Conservation (phyloP, 2,797 vertebrate genomes). For the Hipposideros larvatus region DNA sequence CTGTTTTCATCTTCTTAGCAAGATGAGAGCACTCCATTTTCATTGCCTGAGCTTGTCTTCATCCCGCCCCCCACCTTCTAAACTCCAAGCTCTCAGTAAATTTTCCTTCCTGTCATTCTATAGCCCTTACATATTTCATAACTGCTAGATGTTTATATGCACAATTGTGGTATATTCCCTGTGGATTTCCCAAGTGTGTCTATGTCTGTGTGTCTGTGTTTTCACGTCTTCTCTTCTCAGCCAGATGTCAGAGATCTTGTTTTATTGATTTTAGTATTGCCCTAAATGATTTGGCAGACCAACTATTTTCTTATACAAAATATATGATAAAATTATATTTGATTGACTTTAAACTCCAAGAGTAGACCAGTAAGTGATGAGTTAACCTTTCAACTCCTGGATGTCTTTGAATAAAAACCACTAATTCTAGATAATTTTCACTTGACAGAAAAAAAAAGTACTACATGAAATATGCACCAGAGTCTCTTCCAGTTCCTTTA, state of each 20-base stretch:
- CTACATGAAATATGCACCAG: background rate
- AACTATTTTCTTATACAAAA: background rate
- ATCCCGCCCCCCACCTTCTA: background rate
- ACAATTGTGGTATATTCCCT: background rate
- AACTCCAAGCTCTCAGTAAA: background rate
- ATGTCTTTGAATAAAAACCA: background rate
- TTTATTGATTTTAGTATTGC: background rate
- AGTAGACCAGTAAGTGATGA: background rate
- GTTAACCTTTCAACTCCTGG: conserved; percentile 20
- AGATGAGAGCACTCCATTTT: background rate
- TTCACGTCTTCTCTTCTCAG: background rate
- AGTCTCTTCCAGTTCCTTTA: background rate
- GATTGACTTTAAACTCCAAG: background rate
- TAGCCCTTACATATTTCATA: background rate
- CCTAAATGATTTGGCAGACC: background rate
- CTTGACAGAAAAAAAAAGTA: background rate
- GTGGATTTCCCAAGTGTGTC: background rate
- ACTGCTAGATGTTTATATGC: rapidly evolving
- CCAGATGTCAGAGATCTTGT: background rate
- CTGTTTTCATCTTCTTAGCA: background rate
- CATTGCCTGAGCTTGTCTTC: background rate
- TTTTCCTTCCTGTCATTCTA: background rate
- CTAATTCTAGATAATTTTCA: background rate
- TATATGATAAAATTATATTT: background rate
- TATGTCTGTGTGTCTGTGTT: background rate